Evolutionary conservation across 2,113 vertebrate species (phyloP).

Genomic region (Ageneiosus marmoratus): DNA sequence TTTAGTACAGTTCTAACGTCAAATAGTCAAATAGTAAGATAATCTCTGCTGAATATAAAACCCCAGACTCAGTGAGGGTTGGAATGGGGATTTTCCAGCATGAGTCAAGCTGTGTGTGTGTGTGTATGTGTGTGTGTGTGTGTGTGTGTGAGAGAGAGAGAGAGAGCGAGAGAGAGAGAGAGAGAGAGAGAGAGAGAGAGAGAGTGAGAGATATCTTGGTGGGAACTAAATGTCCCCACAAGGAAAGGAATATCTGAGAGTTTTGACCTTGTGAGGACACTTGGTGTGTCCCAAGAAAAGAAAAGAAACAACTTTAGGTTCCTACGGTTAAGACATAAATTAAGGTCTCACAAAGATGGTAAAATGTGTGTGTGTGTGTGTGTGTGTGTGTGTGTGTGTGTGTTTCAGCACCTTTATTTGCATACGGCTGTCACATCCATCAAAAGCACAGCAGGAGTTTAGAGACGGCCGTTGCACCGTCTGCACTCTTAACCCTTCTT

Average conservation of each 20-base stretch:
- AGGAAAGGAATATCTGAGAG: background rate
- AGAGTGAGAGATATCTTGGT: background rate
- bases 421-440: constrained; percentile 19
- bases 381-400: background rate
- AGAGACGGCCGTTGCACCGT: background rate
- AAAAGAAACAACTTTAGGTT: background rate
- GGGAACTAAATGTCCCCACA: background rate
- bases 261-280: background rate
- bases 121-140: background rate
- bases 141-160: too few relatives aligned
- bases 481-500: constrained; percentile 2
- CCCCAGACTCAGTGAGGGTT: background rate
- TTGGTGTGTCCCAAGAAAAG: background rate
- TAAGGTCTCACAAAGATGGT: background rate
- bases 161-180: too few relatives aligned
- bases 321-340: background rate
- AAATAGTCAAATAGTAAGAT: background rate
- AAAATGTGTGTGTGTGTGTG: background rate
- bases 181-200: too few relatives aligned
- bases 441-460: constrained; percentile 10
- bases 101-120: constrained; percentile 4
- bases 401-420: constrained; percentile 23
- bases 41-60: background rate
- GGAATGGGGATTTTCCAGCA: constrained; percentile 6
- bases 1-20: background rate